Evolutionary conservation across 1,140 invertebrate genomes (phyloP).

Genomic region (Diorhabda sublineata): DNA sequence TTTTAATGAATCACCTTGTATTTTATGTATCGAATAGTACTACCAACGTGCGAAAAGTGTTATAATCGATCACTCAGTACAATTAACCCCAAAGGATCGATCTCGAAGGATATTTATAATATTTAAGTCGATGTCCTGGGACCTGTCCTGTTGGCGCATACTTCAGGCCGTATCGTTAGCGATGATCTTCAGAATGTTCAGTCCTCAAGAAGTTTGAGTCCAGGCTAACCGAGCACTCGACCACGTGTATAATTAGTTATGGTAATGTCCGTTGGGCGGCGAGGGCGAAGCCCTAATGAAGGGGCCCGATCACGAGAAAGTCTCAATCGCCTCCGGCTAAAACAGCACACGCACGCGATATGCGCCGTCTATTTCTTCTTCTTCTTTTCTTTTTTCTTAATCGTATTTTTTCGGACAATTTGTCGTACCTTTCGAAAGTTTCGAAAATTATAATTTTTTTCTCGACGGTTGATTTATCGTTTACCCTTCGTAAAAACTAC

Average conservation of each 20-base stretch:
- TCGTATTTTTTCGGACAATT: too few relatives aligned
- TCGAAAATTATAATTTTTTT: too few relatives aligned
- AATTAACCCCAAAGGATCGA: too few relatives aligned
- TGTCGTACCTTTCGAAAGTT: too few relatives aligned
- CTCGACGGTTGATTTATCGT: too few relatives aligned
- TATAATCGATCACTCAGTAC: too few relatives aligned
- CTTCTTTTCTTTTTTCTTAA: too few relatives aligned
- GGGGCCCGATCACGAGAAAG: constrained; percentile 24
- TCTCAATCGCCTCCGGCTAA: constrained; percentile 6
- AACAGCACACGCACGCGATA: constrained; percentile 14
- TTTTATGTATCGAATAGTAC: too few relatives aligned
- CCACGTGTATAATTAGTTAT: constrained; percentile 43
- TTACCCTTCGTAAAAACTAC: too few relatives aligned
- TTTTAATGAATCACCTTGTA: too few relatives aligned
- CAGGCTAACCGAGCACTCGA: constrained; percentile 8
- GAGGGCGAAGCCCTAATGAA: constrained; percentile 36
- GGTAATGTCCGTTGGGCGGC: constrained; percentile 39
- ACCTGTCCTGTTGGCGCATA: constrained; percentile 1
- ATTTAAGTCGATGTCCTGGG: neutral
- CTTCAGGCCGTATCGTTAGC: constrained; percentile 7
- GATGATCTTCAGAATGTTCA: neutral
- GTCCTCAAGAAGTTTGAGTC: neutral
- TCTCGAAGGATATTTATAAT: too few relatives aligned
- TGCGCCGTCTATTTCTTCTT: neutral
- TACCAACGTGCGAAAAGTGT: too few relatives aligned